These are phyloP conservation scores for Anticlea derivata DNA, from an alignment of 2,888 invertebrate genomes.

Conservation along the genomic window DNA sequence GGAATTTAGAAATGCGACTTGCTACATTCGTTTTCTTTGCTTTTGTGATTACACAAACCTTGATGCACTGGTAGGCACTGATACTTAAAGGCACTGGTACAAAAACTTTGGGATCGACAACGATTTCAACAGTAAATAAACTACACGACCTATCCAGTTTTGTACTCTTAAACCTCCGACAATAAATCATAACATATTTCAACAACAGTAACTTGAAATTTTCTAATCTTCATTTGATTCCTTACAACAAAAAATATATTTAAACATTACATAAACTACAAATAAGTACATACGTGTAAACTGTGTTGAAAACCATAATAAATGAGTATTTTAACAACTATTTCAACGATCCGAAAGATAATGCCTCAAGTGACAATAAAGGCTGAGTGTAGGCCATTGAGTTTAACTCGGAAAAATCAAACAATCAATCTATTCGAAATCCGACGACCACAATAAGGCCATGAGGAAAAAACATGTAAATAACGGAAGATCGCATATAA, in stretches of 20 bases:
- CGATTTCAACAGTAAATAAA: constrained; percentile 18
- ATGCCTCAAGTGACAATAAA: no score
- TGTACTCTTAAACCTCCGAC: constrained; percentile 46
- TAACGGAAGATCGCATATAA: constrained; percentile 52
- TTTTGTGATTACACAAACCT: constrained; percentile 15
- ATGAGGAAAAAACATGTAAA: neutral
- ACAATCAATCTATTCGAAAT: no score
- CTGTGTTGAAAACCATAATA: constrained; percentile 21
- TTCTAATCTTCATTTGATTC: constrained; percentile 33
- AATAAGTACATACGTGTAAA: constrained; percentile 17
- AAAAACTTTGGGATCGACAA: constrained; percentile 23
- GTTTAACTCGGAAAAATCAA: no score
- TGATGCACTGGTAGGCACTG: no score
- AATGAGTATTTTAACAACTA: constrained; percentile 39
- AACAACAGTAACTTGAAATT: constrained; percentile 11
- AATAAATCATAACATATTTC: constrained; percentile 7
- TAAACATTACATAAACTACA: constrained; percentile 41
- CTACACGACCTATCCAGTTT: constrained; percentile 26
- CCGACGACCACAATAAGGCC: no score
- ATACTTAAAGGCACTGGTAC: constrained; percentile 42
- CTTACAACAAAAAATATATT: constrained; percentile 41
- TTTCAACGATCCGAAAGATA: constrained; percentile 29
- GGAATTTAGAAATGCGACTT: no score
- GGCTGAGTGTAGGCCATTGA: neutral
- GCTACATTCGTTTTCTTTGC: no score